Percentiles rank a stretch among this genome's conserved stretches.
phyloP scores from a whole-genome alignment of 23 tunicate genomes.

The Corella eumyota region DNA sequence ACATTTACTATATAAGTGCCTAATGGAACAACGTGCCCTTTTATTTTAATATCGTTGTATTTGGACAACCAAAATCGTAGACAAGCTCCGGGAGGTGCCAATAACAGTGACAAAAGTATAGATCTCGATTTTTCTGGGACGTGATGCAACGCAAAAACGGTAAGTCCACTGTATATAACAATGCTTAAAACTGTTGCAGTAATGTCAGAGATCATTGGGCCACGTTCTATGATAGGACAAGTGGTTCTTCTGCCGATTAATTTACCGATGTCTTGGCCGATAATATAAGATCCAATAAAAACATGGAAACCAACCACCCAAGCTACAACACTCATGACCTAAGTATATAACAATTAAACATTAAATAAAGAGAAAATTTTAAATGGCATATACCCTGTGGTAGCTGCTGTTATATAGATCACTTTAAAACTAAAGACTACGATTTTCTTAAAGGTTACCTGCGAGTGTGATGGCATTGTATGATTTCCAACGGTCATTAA shows the following conservation, averaged over 20 bases:
- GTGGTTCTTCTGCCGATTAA: conserved; percentile 11
- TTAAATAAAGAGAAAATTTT: too few relatives aligned
- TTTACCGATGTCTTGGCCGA: conserved; percentile 45
- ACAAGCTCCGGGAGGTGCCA: conserved; percentile 42
- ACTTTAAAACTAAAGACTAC: too few relatives aligned
- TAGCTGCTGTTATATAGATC: too few relatives aligned
- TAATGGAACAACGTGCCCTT: conserved; percentile 17
- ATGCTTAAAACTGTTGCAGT: conserved; percentile 2
- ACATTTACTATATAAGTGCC: conserved; percentile 29
- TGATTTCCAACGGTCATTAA: conserved; percentile 26
- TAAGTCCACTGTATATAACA: conserved; percentile 10
- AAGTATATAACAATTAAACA: too few relatives aligned
- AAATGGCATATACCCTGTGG: too few relatives aligned
- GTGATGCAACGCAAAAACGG: conserved; percentile 16
- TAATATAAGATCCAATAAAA: conserved; percentile 31
- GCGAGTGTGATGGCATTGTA: too few relatives aligned
- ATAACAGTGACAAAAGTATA: conserved; percentile 21
- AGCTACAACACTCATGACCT: conserved; percentile 21
- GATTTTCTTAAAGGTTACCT: too few relatives aligned
- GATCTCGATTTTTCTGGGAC: not conserved
- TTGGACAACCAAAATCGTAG: conserved; percentile 13
- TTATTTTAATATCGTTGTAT: conserved; percentile 9
- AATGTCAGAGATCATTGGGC: conserved; percentile 15
- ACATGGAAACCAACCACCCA: conserved; percentile 51
- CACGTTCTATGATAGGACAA: conserved; percentile 1